Evolutionary conservation across 2,888 invertebrate species (phyloP), one percentile per base, ranked within the genome.

Genomic region (Drosophila nigricruria): DNA sequence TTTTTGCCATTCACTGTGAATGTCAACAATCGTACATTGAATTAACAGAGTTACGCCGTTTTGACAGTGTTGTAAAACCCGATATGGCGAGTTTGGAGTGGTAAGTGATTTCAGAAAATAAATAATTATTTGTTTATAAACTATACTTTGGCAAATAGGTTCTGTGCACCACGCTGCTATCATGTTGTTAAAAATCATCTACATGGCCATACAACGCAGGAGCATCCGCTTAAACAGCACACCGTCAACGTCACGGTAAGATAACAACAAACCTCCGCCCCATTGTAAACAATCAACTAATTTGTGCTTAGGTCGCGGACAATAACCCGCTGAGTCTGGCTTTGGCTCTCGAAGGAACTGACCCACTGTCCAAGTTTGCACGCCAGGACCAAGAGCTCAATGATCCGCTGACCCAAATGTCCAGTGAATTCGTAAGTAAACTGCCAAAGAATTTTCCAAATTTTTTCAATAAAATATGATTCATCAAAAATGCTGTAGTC

Each of bases 311-410:
- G 95, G 91, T 94, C 56, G 92, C 94, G 16, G 95, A 95, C 74
- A 94, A 94, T 53, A 93, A 94, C 64, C 83, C 86, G 9, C 58
- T 83, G n/a, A 82, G 75, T 27, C 52, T 82, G 50, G 88, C 88
- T 3, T 32, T 74, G 54, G 82, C 82, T 36, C 91, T 96, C 5
- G 96, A 96, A 90, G 96, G 96, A 32, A 93, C 94, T 0, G 96
- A 97, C 93, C 97, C 97, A 0, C 92, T 97, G 30, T 96, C 96
- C 23, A 95, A 95, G 85, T 95, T 96, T 92, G 95, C 95, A 3
- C 93, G 94, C 58, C 94, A 94, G 73, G 94, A 95, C 75, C 89
- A 92, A 32, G 93, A 93, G 42, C 92, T 94, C 34, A 92, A 95
- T 89, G 96, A 96, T 92, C 95, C 96, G 1, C 92, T 95, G 25